Conservation (phyloP, 2,113 vertebrate genomes). For the Antigone vipio region DNA sequence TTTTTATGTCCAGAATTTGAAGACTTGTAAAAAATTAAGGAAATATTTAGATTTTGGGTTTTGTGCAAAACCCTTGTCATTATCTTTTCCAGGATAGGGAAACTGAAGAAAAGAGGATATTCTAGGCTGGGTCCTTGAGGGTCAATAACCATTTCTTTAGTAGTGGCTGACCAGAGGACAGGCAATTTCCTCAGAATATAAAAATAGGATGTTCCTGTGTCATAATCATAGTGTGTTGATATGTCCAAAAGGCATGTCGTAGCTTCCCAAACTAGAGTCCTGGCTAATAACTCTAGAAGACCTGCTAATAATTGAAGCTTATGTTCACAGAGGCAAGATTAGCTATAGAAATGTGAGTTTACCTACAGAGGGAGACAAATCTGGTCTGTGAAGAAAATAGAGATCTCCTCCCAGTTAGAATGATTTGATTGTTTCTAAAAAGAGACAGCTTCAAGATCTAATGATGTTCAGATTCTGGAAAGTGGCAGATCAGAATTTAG, state of each 20-base stretch:
- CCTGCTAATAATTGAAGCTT: not conserved
- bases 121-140: not conserved
- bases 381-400: not conserved
- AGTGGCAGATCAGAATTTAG: not conserved
- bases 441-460: not conserved
- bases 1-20: not conserved
- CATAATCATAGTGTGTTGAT: not conserved
- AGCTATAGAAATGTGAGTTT: not conserved
- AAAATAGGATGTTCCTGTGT: not conserved
- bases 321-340: not conserved
- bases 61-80: not conserved
- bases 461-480: not conserved
- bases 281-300: not conserved
- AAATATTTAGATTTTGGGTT: not conserved
- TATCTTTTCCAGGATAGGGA: not conserved
- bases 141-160: not conserved
- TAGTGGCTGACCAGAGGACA: not conserved
- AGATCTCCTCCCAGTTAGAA: not conserved
- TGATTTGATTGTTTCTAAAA: not conserved
- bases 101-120: not conserved
- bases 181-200: not conserved
- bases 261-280: not conserved
- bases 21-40: not conserved
- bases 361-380: not conserved
- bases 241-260: not conserved